A percentile compares a stretch with the other conserved stretches of the same genome.
Conservation (phyloP, 1,140 invertebrate genomes). For the Lepidurus apus region DNA sequence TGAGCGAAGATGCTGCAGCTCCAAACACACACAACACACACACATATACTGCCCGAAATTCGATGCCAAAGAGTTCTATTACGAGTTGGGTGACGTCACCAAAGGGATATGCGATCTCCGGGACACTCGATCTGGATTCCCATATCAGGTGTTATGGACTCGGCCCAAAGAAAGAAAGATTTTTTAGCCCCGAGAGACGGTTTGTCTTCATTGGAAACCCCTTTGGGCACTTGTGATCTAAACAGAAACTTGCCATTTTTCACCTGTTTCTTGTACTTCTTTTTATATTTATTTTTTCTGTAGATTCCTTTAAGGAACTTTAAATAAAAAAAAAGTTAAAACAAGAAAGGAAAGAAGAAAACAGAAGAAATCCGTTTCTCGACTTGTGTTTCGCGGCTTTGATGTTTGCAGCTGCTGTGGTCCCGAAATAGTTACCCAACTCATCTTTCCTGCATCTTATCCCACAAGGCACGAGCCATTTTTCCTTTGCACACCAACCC, state of each 20-base stretch:
- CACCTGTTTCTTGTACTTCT: no score
- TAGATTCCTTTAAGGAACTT: no score
- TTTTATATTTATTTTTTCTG: no score
- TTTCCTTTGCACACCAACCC: neutral
- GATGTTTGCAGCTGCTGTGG: neutral
- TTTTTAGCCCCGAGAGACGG: no score
- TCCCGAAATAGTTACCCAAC: slow-evolving; percentile 14
- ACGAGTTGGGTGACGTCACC: slow-evolving; percentile 10
- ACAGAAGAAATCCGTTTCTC: neutral
- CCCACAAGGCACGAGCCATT: neutral
- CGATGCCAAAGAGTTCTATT: slow-evolving; percentile 8
- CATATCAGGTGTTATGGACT: slow-evolving; percentile 11
- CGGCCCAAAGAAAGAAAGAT: neutral
- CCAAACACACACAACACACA: neutral
- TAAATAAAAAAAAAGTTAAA: no score
- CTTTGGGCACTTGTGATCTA: no score
- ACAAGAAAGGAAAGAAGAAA: no score
- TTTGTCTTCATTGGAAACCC: no score
- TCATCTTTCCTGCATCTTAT: slow-evolving; percentile 2
- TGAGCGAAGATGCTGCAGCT: neutral
- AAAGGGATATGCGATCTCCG: slow-evolving; percentile 5
- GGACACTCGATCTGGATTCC: slow-evolving; percentile 1
- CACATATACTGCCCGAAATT: neutral
- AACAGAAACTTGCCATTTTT: no score
- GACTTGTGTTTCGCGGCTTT: neutral